Evolutionary conservation across 1,140 invertebrate species (phyloP).

Genomic region (Drosophila littoralis): DNA sequence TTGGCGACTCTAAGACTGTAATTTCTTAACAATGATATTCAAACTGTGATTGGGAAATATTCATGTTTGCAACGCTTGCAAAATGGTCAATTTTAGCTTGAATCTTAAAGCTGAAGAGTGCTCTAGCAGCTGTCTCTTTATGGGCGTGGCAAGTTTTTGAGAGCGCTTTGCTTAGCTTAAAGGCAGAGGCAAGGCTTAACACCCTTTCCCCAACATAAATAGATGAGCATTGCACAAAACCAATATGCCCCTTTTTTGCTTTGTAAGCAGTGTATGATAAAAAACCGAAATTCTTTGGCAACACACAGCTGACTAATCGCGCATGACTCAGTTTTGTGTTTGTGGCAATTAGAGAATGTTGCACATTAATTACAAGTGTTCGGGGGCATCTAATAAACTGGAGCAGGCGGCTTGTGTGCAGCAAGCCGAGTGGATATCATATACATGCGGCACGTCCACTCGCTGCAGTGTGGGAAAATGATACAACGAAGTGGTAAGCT

Average conservation of each 20-base stretch:
- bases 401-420: constrained; percentile 28
- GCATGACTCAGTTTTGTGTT: constrained; percentile 56
- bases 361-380: constrained; percentile 55
- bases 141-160: too few relatives aligned
- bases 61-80: too few relatives aligned
- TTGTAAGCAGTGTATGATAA: background rate
- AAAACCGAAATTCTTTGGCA: constrained; percentile 47
- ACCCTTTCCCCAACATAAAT: background rate
- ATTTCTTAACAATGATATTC: too few relatives aligned
- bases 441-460: constrained; percentile 62
- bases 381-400: constrained; percentile 26
- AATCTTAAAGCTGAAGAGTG: too few relatives aligned
- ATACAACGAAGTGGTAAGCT: constrained; percentile 17
- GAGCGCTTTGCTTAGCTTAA: too few relatives aligned
- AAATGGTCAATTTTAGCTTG: too few relatives aligned
- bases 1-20: too few relatives aligned
- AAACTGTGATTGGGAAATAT: too few relatives aligned
- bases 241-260: background rate
- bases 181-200: background rate
- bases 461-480: constrained; percentile 60
- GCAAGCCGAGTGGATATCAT: constrained; percentile 38
- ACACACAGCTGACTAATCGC: constrained; percentile 70
- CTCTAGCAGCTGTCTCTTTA: too few relatives aligned
- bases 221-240: background rate
- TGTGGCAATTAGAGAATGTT: constrained; percentile 61